These are phyloP conservation scores for Suricata suricatta DNA, from an alignment of 2,113 vertebrate species.

Conservation along the genomic window DNA sequence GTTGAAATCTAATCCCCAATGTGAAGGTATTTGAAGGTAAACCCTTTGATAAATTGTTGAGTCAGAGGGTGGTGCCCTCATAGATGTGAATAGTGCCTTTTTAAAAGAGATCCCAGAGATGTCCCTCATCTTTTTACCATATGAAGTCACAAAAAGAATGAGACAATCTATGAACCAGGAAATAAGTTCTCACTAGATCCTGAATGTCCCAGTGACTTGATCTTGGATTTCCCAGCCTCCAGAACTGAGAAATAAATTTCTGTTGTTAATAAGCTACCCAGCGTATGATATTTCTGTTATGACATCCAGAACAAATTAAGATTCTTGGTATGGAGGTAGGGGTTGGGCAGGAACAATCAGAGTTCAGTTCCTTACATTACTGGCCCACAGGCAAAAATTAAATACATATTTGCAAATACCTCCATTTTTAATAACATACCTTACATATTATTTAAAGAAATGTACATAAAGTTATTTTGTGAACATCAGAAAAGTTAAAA, in stretches of 20 bases:
- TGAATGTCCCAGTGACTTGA: neutral
- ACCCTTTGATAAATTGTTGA: neutral
- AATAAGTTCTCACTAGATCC: neutral
- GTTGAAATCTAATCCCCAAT: neutral
- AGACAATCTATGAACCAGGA: neutral
- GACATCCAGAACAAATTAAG: neutral
- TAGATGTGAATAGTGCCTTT: neutral
- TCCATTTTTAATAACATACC: neutral
- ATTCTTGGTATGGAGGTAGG: neutral
- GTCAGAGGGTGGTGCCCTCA: neutral
- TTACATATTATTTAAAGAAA: neutral
- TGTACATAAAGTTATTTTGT: neutral
- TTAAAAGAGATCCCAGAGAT: neutral
- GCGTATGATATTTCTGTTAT: neutral
- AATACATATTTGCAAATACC: neutral
- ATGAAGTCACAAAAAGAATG: neutral
- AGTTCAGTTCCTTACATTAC: neutral
- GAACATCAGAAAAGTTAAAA: neutral
- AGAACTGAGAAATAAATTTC: neutral
- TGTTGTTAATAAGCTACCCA: neutral
- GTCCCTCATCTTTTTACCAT: neutral
- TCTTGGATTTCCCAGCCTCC: neutral
- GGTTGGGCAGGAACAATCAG: neutral
- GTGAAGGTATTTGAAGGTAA: neutral
- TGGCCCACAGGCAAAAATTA: neutral